A percentile compares a stretch with the other conserved stretches of the same genome.
phyloP scores from a whole-genome alignment of 2,888 invertebrate genomes.

The Protophormia terraenovae region DNA sequence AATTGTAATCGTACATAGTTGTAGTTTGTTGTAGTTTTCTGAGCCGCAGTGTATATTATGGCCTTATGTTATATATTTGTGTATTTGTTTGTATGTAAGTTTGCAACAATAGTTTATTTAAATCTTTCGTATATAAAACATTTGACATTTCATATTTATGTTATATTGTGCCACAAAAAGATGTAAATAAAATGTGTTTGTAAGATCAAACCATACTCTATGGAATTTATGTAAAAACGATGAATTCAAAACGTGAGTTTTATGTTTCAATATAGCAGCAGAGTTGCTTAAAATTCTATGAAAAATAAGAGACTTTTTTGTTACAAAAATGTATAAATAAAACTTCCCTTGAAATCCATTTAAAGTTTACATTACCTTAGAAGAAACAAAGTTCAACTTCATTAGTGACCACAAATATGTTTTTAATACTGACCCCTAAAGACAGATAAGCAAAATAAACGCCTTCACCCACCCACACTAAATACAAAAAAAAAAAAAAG shows the following conservation, averaged over 20 bases:
- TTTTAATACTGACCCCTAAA: neutral
- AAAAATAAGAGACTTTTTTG: no score
- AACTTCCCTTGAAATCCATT: no score
- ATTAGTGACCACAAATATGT: neutral
- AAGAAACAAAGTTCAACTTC: neutral
- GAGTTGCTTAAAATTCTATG: no score
- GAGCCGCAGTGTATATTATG: neutral
- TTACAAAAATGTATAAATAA: no score
- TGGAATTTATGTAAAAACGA: neutral
- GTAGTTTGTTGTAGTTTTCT: neutral
- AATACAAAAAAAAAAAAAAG: no score
- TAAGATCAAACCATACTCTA: neutral
- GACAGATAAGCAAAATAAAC: neutral
- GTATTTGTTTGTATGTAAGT: neutral
- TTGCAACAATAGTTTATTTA: constrained; percentile 2
- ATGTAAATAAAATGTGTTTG: neutral
- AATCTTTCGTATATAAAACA: neutral
- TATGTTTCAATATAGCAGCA: no score
- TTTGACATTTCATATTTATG: constrained; percentile 15
- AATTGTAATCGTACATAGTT: neutral
- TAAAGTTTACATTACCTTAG: no score
- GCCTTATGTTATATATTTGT: neutral
- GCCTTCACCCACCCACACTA: neutral
- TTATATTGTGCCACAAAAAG: neutral
- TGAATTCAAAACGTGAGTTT: no score